Evolutionary conservation across 2,113 vertebrate species (phyloP).

Genomic region (Rhodinocichla rosea): DNA sequence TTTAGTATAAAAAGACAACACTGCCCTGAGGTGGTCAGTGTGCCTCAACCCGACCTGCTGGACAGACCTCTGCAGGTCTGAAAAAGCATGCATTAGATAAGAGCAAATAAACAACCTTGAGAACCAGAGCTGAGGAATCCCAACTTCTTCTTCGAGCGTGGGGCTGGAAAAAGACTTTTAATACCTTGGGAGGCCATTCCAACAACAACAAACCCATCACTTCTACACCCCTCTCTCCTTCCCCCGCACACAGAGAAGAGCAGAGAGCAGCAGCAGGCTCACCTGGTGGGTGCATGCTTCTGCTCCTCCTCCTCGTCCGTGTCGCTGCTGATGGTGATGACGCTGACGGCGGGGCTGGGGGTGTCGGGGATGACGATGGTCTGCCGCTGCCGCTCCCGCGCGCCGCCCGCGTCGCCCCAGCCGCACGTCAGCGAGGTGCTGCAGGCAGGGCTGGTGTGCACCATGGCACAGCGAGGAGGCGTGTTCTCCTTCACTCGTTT

Average conservation of each 20-base stretch:
- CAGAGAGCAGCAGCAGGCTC: neutral
- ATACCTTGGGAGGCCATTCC: too few relatives aligned
- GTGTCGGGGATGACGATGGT: slow-evolving; percentile 97
- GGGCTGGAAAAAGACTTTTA: too few relatives aligned
- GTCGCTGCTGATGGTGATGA: slow-evolving; percentile 99
- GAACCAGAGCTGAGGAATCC: too few relatives aligned
- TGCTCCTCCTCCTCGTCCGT: slow-evolving; percentile 96
- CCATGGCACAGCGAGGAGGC: slow-evolving; percentile 90
- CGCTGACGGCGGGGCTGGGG: slow-evolving; percentile 95
- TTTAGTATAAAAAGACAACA: too few relatives aligned
- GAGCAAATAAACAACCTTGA: too few relatives aligned
- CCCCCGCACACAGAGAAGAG: neutral
- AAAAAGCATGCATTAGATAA: too few relatives aligned
- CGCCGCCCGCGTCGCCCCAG: slow-evolving; percentile 80
- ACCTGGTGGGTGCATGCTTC: slow-evolving; percentile 91
- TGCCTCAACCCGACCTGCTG: too few relatives aligned
- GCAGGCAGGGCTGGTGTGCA: slow-evolving; percentile 83
- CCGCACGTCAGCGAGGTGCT: slow-evolving; percentile 75
- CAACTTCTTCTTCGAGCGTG: too few relatives aligned
- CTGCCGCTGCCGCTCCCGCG: slow-evolving; percentile 84
- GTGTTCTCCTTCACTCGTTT: slow-evolving; percentile 99
- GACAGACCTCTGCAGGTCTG: too few relatives aligned
- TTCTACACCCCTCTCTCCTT: neutral
- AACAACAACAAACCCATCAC: neutral
- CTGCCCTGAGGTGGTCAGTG: too few relatives aligned